Evolutionary conservation across 2,888 invertebrate species (phyloP).

Genomic region (Eurytoma adleriae): DNA sequence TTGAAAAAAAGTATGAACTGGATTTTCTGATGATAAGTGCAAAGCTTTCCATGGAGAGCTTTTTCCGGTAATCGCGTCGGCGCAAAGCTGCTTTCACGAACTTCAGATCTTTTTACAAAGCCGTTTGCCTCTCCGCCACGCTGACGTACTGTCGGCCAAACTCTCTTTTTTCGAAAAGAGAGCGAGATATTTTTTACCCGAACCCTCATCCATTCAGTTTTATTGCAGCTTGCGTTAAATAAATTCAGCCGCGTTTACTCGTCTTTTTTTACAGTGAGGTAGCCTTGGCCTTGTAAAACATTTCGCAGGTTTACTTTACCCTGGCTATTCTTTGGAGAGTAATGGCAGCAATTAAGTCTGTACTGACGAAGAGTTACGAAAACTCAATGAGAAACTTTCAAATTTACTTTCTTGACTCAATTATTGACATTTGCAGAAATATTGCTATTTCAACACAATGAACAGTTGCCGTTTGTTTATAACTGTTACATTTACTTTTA

Average conservation of each 20-base stretch:
- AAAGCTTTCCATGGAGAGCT: constrained; percentile 31
- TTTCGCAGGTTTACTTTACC: neutral
- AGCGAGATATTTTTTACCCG: constrained; percentile 1
- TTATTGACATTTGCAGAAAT: too few relatives aligned
- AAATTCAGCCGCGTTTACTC: neutral
- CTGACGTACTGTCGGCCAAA: neutral
- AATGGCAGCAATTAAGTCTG: neutral
- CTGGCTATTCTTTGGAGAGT: neutral
- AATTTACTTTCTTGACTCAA: too few relatives aligned
- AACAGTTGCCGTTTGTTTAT: too few relatives aligned
- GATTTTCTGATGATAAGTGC: constrained; percentile 10
- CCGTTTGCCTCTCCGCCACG: neutral
- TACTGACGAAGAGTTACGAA: too few relatives aligned
- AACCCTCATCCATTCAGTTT: neutral
- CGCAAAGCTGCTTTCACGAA: constrained; percentile 23
- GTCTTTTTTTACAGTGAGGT: neutral
- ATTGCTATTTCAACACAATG: too few relatives aligned
- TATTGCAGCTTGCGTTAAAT: neutral
- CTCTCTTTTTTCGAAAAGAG: neutral
- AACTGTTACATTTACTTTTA: too few relatives aligned
- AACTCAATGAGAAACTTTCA: too few relatives aligned
- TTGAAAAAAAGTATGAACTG: constrained; percentile 3
- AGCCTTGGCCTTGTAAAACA: neutral
- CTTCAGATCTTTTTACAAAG: constrained; percentile 23
- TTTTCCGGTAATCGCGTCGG: constrained; percentile 15